Base-by-base conservation (phyloP, 2,888 invertebrate species). In the Morinoia aosen region DNA sequence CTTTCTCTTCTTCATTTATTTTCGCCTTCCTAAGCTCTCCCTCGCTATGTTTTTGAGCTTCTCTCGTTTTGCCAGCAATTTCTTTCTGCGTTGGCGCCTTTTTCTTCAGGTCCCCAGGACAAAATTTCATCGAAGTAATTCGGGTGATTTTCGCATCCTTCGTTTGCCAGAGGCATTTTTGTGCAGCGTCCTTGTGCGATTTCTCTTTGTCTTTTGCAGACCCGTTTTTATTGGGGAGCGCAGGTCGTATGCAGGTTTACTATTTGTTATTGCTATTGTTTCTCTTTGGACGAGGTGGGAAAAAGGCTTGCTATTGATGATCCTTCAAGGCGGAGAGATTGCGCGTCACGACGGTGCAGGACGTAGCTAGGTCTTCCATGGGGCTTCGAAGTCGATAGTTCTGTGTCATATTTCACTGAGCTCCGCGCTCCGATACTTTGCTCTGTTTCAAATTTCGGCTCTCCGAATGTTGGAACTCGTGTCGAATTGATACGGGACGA, bases 101-200 rank as follows among this genome's bases (percentile, higher is more conserved):
- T 57, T 93, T 57, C 33, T n/a, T 48, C 56, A 93, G 93, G 40
- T 93, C 33, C 25, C 48, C 56, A 33, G 39, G 93, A 93, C 93
- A 93, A 93, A 93, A 93, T 93, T 93, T 93, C 93, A 93, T 56
- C 93, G 56, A 93, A 93, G 57, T 93, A 93, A 93, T 93, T 93
- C 93, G 93, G 93, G 93, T 93, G 93, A 93, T 93, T 93, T 93
- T 93, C 33, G 33, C 57, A 93, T 93, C 93, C 93, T 93, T 93
- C 93, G 57, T 93, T 93, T 93, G 33, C 48, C 57, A 25, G 57
- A 8, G 33, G 57, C 57, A 48, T 93, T 57, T 93, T 57, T 57
- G 10, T 56, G 25, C 58, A 57, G 5, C 93, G 57, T 93, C 57
- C 93, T 93, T 93, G 93, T 93, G 57, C 93, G 93, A 93, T 93